phyloP scores from a whole-genome alignment of 1,140 invertebrate species.

The Charaxes varanes region DNA sequence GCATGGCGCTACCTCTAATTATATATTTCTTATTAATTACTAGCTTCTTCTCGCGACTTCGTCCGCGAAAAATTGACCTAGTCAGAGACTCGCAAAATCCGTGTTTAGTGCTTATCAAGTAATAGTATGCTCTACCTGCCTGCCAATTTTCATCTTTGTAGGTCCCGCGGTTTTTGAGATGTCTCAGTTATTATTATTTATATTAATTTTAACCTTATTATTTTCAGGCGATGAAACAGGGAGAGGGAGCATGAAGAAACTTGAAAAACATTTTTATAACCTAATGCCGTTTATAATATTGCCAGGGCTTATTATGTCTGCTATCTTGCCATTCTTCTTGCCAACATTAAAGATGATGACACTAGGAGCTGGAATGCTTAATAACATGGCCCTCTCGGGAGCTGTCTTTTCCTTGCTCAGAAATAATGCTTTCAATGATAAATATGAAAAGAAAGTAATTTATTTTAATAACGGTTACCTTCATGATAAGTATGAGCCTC shows the following conservation, averaged over 20 bases:
- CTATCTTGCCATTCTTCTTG: slow-evolving; percentile 66
- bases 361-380: slow-evolving; percentile 52
- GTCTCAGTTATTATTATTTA: no score
- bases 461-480: slow-evolving; percentile 62
- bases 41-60: no score
- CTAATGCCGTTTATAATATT: slow-evolving; percentile 54
- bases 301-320: slow-evolving; percentile 68
- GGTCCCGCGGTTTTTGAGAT: no score
- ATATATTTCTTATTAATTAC: no score
- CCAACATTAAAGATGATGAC: slow-evolving; percentile 68
- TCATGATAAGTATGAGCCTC: slow-evolving; percentile 13
- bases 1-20: no score
- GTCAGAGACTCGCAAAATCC: no score
- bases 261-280: slow-evolving; percentile 52
- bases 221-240: slow-evolving; percentile 38
- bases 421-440: slow-evolving; percentile 67
- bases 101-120: no score
- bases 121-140: no score
- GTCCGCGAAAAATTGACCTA: no score
- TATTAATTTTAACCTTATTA: slow-evolving; percentile 5
- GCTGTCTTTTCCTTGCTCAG: slow-evolving; percentile 65
- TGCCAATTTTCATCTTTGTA: no score
- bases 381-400: slow-evolving; percentile 66
- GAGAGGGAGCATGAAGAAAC: slow-evolving; percentile 53
- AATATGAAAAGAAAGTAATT: slow-evolving; percentile 58